Evolutionary conservation across 1,140 invertebrate species (phyloP).

Genomic region (Aphis craccivora): DNA sequence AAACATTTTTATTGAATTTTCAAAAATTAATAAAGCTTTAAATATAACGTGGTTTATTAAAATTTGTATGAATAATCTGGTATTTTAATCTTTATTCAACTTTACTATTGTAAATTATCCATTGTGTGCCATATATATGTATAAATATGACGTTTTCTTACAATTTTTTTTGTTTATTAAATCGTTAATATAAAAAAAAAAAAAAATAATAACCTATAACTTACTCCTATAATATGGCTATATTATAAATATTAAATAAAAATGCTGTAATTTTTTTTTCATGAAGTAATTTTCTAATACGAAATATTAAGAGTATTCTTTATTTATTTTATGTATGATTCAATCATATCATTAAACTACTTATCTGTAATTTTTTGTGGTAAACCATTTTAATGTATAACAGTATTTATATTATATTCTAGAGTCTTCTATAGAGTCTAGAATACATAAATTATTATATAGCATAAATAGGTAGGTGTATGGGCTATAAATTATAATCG

Average conservation of each 20-base stretch:
- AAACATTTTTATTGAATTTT: conserved; percentile 6
- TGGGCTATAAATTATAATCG: background rate
- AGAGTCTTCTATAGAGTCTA: background rate
- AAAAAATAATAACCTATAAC: background rate
- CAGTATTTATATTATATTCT: background rate
- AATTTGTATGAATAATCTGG: background rate
- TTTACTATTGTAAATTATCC: background rate
- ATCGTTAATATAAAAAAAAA: background rate
- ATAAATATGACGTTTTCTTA: background rate
- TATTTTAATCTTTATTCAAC: background rate
- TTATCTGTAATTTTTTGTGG: background rate
- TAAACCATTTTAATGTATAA: background rate
- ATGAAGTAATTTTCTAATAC: background rate
- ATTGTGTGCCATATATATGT: background rate
- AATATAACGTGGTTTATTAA: background rate
- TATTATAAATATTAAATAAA: too few relatives aligned
- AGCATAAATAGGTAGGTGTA: background rate
- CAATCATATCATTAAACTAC: background rate
- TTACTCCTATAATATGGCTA: too few relatives aligned
- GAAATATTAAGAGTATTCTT: background rate
- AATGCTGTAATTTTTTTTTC: background rate
- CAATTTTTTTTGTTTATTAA: background rate
- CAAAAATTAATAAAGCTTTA: background rate
- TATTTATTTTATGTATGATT: background rate
- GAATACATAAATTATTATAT: background rate